These are phyloP conservation scores for Mustela lutreola DNA, from an alignment of 2,113 vertebrate species.

Conservation along the genomic window DNA sequence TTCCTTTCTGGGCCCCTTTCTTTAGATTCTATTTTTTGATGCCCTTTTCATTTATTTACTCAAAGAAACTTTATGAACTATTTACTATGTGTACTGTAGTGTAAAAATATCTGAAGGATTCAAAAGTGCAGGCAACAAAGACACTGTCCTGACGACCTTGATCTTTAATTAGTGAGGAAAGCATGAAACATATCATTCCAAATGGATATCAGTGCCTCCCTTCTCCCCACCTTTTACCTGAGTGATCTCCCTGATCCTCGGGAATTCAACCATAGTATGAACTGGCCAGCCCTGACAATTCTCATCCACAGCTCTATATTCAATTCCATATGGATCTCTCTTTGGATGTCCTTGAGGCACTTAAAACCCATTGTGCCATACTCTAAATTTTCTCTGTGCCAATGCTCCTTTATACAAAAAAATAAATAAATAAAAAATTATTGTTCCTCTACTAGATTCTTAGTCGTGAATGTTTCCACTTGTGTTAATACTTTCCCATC, in stretches of 20 bases:
- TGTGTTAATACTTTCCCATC: not conserved
- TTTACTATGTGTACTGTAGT: not conserved
- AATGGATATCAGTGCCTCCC: not conserved
- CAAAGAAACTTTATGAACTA: not conserved
- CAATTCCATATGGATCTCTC: not conserved
- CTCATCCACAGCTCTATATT: not conserved
- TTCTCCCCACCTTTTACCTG: not conserved
- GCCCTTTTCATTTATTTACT: not conserved
- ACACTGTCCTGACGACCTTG: not conserved
- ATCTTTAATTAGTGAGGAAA: not conserved
- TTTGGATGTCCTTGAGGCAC: not conserved
- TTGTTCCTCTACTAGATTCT: not conserved
- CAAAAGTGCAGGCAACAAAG: not conserved
- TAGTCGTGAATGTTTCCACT: not conserved
- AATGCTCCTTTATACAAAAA: not conserved
- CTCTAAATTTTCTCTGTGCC: not conserved
- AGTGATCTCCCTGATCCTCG: not conserved
- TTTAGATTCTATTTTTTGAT: not conserved
- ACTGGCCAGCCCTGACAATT: not conserved
- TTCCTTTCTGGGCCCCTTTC: not conserved
- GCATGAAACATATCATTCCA: not conserved
- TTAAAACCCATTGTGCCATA: not conserved
- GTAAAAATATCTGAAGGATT: not conserved
- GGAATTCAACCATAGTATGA: not conserved
- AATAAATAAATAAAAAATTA: no score